Evolutionary conservation across 2,113 vertebrate species (phyloP), one percentile per base, ranked within the genome.

Genomic region (Phycodurus eques): DNA sequence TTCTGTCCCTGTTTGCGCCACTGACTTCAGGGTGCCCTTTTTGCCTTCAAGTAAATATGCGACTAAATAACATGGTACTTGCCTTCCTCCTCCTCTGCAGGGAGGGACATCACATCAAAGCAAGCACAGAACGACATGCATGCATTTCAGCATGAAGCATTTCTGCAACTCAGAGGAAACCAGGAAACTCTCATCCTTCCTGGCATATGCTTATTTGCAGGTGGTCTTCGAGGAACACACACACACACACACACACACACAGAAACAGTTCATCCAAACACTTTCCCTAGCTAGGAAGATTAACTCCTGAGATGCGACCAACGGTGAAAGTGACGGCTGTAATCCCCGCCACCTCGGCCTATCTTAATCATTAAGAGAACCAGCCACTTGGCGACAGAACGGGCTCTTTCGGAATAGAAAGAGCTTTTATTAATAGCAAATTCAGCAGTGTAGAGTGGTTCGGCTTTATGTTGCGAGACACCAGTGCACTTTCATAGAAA

Each of bases 291-390:
- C 73, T 77, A 60, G 53, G 53, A 56, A 65, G 86, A 87, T 86
- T 86, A 86, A 73, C 78, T 77, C 60, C 44, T 83, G 87, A 87
- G 87, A 83, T 83, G 74, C 63, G 70, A 75, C 80, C 74, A 80
- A 80, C 47, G 63, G 43, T 67, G 77, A 85, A 67, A 73, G 78
- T 74, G 70, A 76, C 72, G 20, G 65, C 74, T 81, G 51, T 86
- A 87, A 89, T 87, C 85, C 81, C 70, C 77, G 67, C 84, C 68
- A 56, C 56, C 65, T 17, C 67, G 70, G 78, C 62, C 76, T 79
- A 69, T 67, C 61, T 74, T 60, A 65, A 57, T 78, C 35, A 65
- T 80, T 81, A 76, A 27, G 57, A 67, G 79, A 81, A 78, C 67
- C 72, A 82, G 78, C 80, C 59, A 76, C 78, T 85, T 77, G 80